phyloP scores from a whole-genome alignment of 2,113 vertebrate genomes.

The Steatornis caripensis region DNA sequence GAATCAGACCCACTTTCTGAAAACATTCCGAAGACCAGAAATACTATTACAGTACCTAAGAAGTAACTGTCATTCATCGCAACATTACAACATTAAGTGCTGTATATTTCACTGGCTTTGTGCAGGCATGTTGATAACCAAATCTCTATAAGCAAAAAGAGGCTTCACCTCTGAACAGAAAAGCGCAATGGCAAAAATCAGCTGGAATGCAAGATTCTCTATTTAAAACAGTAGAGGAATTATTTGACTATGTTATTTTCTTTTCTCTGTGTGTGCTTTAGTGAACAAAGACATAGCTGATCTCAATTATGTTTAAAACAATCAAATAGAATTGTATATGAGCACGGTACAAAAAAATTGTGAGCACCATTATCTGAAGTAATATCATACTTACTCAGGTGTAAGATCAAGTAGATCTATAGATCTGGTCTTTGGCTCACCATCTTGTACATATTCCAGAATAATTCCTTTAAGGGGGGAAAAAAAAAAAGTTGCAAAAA shows the following conservation, averaged over 20 bases:
- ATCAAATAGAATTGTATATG: neutral
- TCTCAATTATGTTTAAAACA: neutral
- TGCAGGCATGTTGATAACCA: neutral
- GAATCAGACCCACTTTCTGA: neutral
- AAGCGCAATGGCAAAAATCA: neutral
- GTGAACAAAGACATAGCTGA: neutral
- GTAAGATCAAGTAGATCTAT: constrained; percentile 88
- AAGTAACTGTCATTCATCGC: neutral
- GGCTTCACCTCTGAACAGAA: neutral
- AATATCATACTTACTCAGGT: constrained; percentile 74
- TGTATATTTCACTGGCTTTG: neutral
- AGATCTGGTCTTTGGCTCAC: constrained; percentile 81
- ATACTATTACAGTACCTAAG: neutral
- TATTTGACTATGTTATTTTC: neutral
- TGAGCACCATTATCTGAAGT: neutral
- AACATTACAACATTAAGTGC: fast-evolving
- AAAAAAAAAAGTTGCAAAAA: neutral
- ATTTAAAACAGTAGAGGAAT: neutral
- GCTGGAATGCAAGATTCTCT: neutral
- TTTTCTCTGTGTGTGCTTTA: neutral
- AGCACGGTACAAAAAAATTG: neutral
- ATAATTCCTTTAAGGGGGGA: constrained; percentile 90
- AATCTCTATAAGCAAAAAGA: neutral
- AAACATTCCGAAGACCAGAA: neutral
- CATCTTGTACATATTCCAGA: constrained; percentile 86